These are phyloP conservation scores for Harpagifer antarcticus DNA, from an alignment of 2,797 vertebrate genomes.

Conservation along the genomic window DNA sequence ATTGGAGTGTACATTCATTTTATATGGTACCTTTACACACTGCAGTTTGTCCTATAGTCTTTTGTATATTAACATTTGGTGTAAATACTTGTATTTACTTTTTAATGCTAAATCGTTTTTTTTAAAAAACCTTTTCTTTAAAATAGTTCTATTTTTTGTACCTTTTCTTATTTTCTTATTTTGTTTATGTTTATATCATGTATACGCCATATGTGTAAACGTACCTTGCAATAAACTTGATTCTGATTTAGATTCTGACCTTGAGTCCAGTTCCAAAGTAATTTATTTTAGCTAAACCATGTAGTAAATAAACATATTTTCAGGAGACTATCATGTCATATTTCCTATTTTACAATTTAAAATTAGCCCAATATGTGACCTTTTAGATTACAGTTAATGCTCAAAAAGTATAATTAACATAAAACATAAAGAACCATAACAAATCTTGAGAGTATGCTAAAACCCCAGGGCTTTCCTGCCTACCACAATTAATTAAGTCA, in stretches of 20 bases:
- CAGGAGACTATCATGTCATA: background rate
- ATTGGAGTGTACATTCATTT: background rate
- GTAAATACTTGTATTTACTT: background rate
- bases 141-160: too few relatives aligned
- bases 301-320: background rate
- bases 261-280: too few relatives aligned
- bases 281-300: background rate
- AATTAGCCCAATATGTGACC: background rate
- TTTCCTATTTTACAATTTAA: background rate
- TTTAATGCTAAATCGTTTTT: background rate
- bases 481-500: constrained; percentile 24
- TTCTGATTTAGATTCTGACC: too few relatives aligned
- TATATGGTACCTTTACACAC: too few relatives aligned
- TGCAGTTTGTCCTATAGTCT: too few relatives aligned
- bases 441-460: constrained; percentile 15
- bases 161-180: too few relatives aligned
- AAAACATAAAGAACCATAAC: background rate
- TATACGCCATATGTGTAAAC: too few relatives aligned
- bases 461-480: constrained; percentile 16
- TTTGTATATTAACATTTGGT: too few relatives aligned
- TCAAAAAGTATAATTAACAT: background rate
- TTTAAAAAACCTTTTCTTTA: too few relatives aligned
- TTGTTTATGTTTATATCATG: too few relatives aligned
- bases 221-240: too few relatives aligned
- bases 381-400: background rate